Conservation (phyloP, 2,113 vertebrate species). For the Chiloscyllium plagiosum region DNA sequence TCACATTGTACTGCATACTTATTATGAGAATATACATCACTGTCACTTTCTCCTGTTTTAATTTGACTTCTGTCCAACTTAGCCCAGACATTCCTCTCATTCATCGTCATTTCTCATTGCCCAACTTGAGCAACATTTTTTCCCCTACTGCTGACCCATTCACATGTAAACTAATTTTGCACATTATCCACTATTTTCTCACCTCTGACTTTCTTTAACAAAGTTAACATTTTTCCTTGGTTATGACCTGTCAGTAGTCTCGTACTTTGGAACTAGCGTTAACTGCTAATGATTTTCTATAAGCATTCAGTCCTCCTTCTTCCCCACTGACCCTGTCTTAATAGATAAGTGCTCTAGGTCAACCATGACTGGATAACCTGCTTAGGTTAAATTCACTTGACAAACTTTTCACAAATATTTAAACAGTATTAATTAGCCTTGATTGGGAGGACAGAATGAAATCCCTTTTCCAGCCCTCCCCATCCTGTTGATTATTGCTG, state of each 20-base stretch:
- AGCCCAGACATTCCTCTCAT: neutral
- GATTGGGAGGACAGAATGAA: too few species aligned
- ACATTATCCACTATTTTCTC: neutral
- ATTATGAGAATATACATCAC: neutral
- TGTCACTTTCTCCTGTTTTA: neutral
- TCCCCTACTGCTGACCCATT: neutral
- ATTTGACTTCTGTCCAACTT: neutral
- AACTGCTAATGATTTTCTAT: neutral
- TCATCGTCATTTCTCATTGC: neutral
- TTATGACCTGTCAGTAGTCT: neutral
- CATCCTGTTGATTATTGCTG: too few species aligned
- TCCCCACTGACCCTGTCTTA: too few species aligned
- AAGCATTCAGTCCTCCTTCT: too few species aligned
- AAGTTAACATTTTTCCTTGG: too few species aligned
- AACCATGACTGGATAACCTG: too few species aligned
- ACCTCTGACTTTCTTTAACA: neutral
- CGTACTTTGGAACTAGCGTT: neutral
- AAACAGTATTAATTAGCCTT: too few species aligned
- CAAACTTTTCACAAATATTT: too few species aligned
- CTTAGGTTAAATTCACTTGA: too few species aligned
- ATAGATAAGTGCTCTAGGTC: too few species aligned
- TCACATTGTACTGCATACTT: neutral
- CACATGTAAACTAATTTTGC: neutral
- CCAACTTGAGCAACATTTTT: neutral
- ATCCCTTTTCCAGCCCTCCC: too few species aligned